Evolutionary conservation across 2,888 invertebrate species (phyloP).

Genomic region (Acrocyrtus sp.): DNA sequence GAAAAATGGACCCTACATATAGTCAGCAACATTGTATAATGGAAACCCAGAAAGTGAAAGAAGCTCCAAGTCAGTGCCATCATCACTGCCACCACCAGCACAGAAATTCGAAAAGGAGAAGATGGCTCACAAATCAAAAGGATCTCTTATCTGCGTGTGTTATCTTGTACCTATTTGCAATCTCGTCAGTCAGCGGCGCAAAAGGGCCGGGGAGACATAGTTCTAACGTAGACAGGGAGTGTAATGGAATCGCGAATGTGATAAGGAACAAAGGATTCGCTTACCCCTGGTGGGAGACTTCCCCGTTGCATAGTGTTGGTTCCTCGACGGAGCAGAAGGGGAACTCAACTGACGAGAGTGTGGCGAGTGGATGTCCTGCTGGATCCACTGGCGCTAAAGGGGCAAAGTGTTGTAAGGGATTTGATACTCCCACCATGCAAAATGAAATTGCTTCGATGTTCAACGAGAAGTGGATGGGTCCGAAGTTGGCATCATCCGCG

Average conservation of each 20-base stretch:
- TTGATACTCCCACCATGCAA: constrained; percentile 46
- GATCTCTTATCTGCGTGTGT: neutral
- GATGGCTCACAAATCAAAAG: too few relatives aligned
- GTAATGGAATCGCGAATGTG: constrained; percentile 55
- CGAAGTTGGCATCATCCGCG: constrained; percentile 53
- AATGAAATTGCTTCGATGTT: constrained; percentile 56
- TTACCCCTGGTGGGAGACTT: constrained; percentile 62
- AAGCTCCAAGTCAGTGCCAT: too few relatives aligned
- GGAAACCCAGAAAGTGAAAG: too few relatives aligned
- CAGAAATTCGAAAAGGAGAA: too few relatives aligned
- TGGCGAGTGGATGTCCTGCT: constrained; percentile 44
- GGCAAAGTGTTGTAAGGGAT: constrained; percentile 58
- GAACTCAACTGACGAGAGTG: neutral
- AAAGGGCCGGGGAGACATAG: constrained; percentile 9
- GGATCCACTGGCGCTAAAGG: constrained; percentile 42
- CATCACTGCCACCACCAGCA: too few relatives aligned
- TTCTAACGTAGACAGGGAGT: constrained; percentile 50
- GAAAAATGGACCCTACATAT: too few relatives aligned
- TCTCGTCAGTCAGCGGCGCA: constrained; percentile 1
- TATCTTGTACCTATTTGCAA: neutral
- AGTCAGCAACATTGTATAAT: too few relatives aligned
- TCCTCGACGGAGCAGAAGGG: constrained; percentile 8
- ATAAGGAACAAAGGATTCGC: constrained; percentile 59
- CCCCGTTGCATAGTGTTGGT: constrained; percentile 12
- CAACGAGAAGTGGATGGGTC: constrained; percentile 60